A percentile compares a stretch with the other conserved stretches of the same genome.
Evolutionary conservation across 2,797 vertebrate genomes (phyloP).

Genomic region (Cyclura pinguis): DNA sequence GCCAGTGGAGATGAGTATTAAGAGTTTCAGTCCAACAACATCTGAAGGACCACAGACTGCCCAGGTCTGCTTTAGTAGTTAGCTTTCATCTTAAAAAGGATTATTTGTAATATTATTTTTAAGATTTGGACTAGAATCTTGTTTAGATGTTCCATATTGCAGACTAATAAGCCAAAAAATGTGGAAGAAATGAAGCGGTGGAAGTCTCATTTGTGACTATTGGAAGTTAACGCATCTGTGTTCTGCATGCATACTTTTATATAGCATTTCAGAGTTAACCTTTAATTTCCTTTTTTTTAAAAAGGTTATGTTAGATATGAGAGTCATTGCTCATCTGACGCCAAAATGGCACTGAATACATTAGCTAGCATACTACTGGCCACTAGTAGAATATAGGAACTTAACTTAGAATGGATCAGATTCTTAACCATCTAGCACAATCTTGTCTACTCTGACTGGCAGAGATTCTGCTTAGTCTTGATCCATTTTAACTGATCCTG

Average conservation of each 20-base stretch:
- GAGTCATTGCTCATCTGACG: neutral
- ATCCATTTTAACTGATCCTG: neutral
- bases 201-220: neutral
- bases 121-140: neutral
- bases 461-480: neutral
- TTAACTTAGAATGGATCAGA: neutral
- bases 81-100: neutral
- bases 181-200: neutral
- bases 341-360: neutral
- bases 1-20: too few relatives aligned
- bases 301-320: neutral
- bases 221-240: too few relatives aligned
- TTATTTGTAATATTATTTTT: neutral
- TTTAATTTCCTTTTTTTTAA: neutral
- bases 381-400: neutral
- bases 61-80: too few relatives aligned
- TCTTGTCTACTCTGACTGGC: neutral
- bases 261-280: too few relatives aligned
- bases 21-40: neutral
- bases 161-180: neutral
- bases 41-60: too few relatives aligned
- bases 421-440: neutral
- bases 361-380: too few relatives aligned
- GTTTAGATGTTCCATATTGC: neutral
- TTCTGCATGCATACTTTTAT: neutral